Conservation (phyloP, 2,888 invertebrate genomes). For the Bombylius discolor region DNA sequence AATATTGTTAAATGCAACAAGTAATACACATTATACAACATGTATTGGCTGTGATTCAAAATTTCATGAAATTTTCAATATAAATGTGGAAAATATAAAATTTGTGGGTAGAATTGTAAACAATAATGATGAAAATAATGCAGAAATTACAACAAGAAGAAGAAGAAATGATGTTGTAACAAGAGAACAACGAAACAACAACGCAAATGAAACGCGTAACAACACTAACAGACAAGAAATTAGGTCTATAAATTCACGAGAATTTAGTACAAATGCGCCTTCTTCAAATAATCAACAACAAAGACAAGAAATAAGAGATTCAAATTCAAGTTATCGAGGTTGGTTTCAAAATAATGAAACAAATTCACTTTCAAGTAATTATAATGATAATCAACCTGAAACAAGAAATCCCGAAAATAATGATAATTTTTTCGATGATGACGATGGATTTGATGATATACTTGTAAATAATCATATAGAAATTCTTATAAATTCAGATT, state of each 20-base stretch:
- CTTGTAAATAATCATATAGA: neutral
- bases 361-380: no score
- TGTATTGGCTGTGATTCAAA: constrained; percentile 31
- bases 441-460: constrained; percentile 28
- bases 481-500: neutral
- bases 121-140: constrained; percentile 10
- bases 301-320: no score
- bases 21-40: constrained; percentile 26
- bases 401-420: neutral
- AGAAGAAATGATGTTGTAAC: neutral
- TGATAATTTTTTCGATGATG: constrained; percentile 23
- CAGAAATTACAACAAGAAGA: neutral
- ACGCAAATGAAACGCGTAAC: neutral
- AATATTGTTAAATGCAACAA: constrained; percentile 24
- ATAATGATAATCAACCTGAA: no score
- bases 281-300: no score
- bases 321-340: constrained; percentile 1
- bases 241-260: neutral
- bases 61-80: constrained; percentile 29
- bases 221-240: neutral
- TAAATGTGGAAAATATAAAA: constrained; percentile 30
- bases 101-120: constrained; percentile 27
- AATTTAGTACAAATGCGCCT: neutral
- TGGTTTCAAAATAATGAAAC: neutral
- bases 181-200: neutral